Percentiles rank a stretch among this genome's conserved stretches.
Conservation (phyloP, 2,888 invertebrate species). For the Diloba caeruleocephala region DNA sequence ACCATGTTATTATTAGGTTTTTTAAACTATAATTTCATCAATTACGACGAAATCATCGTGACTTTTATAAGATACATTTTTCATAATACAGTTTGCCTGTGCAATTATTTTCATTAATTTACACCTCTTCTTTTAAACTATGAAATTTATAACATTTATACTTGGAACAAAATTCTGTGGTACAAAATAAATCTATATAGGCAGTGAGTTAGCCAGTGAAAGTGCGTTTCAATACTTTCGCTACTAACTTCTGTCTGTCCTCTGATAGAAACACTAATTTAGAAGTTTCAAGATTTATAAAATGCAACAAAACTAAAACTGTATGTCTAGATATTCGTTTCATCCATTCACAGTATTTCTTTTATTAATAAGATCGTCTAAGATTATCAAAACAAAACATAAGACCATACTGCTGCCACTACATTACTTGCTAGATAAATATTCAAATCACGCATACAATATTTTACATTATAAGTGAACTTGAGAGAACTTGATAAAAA, state of each 20-base stretch:
- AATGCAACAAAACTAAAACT: background rate
- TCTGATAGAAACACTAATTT: conserved; percentile 14
- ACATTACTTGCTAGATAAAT: conserved; percentile 12
- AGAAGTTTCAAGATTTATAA: conserved; percentile 11
- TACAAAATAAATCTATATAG: background rate
- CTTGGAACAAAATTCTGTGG: no score
- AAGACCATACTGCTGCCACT: conserved; percentile 2
- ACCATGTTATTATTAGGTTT: no score
- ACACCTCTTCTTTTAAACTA: no score
- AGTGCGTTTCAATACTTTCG: conserved; percentile 28
- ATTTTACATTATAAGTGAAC: conserved; percentile 13
- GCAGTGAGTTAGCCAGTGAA: conserved; percentile 10
- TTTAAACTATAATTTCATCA: no score
- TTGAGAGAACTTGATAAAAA: conserved; percentile 11
- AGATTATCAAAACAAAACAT: background rate
- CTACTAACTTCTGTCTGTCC: conserved; percentile 17
- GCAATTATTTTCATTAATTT: no score
- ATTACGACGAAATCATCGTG: no score
- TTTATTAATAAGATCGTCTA: background rate
- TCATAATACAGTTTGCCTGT: no score
- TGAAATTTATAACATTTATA: no score
- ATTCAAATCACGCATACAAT: conserved; percentile 19
- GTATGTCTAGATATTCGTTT: background rate
- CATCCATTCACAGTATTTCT: background rate
- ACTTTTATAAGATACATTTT: no score